phyloP scores from a whole-genome alignment of 2,113 vertebrate genomes.

The Brienomyrus brachyistius region DNA sequence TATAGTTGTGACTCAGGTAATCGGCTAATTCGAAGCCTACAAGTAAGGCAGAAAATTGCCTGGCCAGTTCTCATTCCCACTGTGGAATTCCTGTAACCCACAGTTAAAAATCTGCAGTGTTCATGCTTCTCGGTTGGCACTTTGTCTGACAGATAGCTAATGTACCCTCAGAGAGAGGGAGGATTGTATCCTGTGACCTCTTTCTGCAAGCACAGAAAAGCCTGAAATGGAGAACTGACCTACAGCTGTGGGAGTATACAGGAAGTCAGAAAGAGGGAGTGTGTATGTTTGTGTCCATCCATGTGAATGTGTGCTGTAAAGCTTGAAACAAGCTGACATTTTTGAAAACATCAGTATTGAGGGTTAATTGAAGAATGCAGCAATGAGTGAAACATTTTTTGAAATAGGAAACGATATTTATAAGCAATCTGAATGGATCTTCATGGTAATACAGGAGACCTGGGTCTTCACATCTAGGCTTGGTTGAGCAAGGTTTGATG shows the following conservation, averaged over 20 bases:
- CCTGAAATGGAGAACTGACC: conserved; percentile 12
- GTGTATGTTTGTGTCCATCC: not conserved
- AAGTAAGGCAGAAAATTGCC: not conserved
- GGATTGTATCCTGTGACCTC: not conserved
- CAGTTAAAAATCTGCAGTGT: not conserved
- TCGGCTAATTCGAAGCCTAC: not conserved
- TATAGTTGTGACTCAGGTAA: not conserved
- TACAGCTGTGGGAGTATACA: not conserved
- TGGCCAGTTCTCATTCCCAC: not conserved
- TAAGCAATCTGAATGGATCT: not conserved
- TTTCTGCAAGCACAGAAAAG: not conserved
- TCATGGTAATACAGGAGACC: not conserved
- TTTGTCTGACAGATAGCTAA: not conserved
- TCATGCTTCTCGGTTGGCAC: not conserved
- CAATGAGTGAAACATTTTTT: not conserved
- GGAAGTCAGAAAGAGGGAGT: not conserved
- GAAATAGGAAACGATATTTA: not conserved
- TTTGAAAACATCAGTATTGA: not conserved
- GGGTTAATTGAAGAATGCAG: not conserved
- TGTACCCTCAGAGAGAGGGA: not conserved
- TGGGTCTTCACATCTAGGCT: not conserved
- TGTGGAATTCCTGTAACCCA: not conserved
- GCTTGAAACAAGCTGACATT: not conserved
- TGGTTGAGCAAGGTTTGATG: not conserved
- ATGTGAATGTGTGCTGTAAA: not conserved